These are phyloP conservation scores for Neosilurus hyrtlii DNA, from an alignment of 2,797 vertebrate species.

Conservation along the genomic window DNA sequence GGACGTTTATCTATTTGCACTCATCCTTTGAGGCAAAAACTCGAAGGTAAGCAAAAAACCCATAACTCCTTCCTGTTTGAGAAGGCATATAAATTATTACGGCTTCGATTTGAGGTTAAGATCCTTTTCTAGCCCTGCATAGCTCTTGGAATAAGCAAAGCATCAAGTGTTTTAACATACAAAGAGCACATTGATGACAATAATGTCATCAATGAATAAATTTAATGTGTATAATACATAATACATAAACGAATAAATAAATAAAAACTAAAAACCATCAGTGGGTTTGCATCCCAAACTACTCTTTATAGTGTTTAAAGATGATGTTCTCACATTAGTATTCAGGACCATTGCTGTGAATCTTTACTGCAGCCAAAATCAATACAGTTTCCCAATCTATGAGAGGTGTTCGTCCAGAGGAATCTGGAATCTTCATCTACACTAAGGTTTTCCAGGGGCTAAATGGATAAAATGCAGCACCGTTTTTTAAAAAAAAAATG, in stretches of 20 bases:
- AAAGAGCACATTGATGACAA: background rate
- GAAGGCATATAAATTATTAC: background rate
- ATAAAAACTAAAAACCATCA: background rate
- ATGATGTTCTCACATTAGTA: conserved; percentile 20
- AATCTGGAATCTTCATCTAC: conserved; percentile 12
- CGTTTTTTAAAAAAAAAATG: conserved; percentile 4
- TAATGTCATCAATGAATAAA: too few relatives aligned
- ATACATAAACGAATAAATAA: too few relatives aligned
- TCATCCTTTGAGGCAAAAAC: background rate
- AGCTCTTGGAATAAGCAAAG: background rate
- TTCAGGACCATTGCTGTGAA: conserved; percentile 29
- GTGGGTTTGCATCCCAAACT: background rate
- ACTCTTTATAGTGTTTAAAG: background rate
- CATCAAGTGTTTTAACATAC: background rate
- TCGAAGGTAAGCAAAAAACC: background rate
- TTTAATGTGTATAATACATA: too few relatives aligned
- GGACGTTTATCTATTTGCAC: background rate
- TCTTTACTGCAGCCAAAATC: conserved; percentile 34
- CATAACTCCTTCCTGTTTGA: background rate
- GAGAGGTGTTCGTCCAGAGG: conserved; percentile 5
- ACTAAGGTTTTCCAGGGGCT: background rate
- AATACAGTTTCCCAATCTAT: conserved; percentile 17
- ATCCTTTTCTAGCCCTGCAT: background rate
- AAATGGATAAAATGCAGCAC: background rate
- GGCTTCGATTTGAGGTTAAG: background rate